A percentile compares a stretch with the other conserved stretches of the same genome.
Conservation (phyloP, 2,113 vertebrate species). For the Salminus brasiliensis region DNA sequence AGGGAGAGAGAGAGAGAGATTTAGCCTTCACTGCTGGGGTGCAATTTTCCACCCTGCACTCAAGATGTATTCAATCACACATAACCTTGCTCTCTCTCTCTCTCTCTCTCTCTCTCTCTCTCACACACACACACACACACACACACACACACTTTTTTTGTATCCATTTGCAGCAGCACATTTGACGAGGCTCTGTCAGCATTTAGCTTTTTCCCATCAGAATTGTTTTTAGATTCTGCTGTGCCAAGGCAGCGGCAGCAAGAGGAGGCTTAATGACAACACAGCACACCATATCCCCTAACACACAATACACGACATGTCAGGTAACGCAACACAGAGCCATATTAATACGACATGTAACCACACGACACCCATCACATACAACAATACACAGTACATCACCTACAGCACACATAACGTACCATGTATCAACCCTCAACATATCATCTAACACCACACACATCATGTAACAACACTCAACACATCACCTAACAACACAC, state of each 20-base stretch:
- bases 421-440: too few relatives aligned
- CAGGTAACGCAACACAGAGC: neutral
- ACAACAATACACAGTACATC: neutral
- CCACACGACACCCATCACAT: too few relatives aligned
- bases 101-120: neutral
- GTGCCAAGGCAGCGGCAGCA: neutral
- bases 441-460: too few relatives aligned
- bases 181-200: slow-evolving; percentile 17
- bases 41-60: slow-evolving; percentile 18
- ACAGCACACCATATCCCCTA: neutral
- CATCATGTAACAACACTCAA: too few relatives aligned
- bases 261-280: neutral
- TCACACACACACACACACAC: slow-evolving; percentile 10
- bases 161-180: slow-evolving; percentile 10
- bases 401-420: too few relatives aligned
- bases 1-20: neutral
- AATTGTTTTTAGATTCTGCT: slow-evolving; percentile 11
- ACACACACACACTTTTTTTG: neutral
- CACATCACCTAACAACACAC: too few relatives aligned
- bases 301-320: neutral
- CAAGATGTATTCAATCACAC: slow-evolving; percentile 18
- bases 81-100: neutral
- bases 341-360: neutral
- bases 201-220: neutral
- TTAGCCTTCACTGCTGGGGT: slow-evolving; percentile 16